These are phyloP conservation scores for Bujurquina vittata DNA, from an alignment of 2,113 vertebrate species.

Conservation along the genomic window DNA sequence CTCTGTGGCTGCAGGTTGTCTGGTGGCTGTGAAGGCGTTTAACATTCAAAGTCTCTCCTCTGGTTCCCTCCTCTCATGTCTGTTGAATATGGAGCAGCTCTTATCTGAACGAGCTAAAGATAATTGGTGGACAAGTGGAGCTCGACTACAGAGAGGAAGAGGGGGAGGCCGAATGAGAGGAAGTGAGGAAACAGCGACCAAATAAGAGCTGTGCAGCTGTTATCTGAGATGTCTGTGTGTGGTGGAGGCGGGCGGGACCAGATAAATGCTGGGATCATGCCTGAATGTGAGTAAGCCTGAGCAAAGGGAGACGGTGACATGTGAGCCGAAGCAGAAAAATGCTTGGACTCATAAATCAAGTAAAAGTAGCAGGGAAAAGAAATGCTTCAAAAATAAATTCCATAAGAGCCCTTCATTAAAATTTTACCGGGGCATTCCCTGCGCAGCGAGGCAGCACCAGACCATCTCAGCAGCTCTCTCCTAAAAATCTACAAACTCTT, in stretches of 20 bases:
- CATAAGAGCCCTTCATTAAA: not conserved
- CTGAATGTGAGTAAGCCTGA: not conserved
- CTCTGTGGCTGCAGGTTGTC: slow-evolving; percentile 26
- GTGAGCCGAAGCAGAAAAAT: not conserved
- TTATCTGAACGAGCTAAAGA: slow-evolving; percentile 54
- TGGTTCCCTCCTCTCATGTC: slow-evolving; percentile 23
- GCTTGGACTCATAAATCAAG: not conserved
- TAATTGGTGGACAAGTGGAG: slow-evolving; percentile 69
- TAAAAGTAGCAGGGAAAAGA: not conserved
- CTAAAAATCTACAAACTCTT: not conserved
- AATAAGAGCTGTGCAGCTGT: slow-evolving; percentile 9
- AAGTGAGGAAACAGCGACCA: not conserved
- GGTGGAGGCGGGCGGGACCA: not conserved
- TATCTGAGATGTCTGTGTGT: slow-evolving; percentile 19
- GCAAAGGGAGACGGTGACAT: not conserved
- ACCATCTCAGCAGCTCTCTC: not conserved
- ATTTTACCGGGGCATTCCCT: not conserved
- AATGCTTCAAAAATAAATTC: not conserved
- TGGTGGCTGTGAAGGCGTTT: slow-evolving; percentile 25
- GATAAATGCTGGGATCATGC: not conserved
- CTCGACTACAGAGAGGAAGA: slow-evolving; percentile 32
- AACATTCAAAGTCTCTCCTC: slow-evolving; percentile 52
- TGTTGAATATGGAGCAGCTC: slow-evolving; percentile 67
- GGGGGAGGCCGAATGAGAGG: slow-evolving; percentile 12
- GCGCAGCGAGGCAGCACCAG: not conserved